Percentiles rank a stretch among this genome's conserved stretches.
Conservation (phyloP, 2,113 vertebrate species). For the Alligator mississippiensis region DNA sequence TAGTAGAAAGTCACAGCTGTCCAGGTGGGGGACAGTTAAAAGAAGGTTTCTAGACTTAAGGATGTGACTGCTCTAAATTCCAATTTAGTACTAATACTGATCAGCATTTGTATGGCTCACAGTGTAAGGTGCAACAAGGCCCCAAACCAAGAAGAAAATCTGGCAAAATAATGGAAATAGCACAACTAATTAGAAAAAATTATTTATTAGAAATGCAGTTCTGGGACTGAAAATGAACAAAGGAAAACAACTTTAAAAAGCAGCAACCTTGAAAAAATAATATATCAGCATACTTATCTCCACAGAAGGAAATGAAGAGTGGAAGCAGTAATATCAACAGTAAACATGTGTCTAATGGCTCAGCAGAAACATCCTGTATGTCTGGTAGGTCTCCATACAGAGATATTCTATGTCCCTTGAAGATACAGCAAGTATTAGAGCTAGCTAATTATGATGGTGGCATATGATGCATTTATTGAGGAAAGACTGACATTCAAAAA, state of each 20-base stretch:
- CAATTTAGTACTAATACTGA: too few species aligned
- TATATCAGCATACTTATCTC: background rate
- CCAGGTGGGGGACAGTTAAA: too few species aligned
- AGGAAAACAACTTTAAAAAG: background rate
- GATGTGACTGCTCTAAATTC: too few species aligned
- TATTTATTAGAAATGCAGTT: background rate
- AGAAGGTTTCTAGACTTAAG: too few species aligned
- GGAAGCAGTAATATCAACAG: background rate
- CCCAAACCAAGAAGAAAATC: background rate
- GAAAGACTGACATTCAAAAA: background rate
- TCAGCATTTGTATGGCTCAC: too few species aligned
- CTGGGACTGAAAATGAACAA: background rate
- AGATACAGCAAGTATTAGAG: background rate
- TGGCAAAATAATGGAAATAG: background rate
- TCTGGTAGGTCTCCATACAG: background rate
- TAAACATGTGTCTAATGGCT: background rate
- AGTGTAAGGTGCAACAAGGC: too few species aligned
- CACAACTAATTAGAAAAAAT: too few species aligned
- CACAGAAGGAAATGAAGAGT: background rate
- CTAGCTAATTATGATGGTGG: background rate
- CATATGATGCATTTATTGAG: constrained; percentile 36
- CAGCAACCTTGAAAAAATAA: background rate
- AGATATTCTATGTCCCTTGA: constrained; percentile 17
- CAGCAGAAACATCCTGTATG: background rate
- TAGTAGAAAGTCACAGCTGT: too few species aligned